These are phyloP conservation scores for Drosophila mimetica DNA, from an alignment of 2,888 invertebrate species.

Conservation along the genomic window DNA sequence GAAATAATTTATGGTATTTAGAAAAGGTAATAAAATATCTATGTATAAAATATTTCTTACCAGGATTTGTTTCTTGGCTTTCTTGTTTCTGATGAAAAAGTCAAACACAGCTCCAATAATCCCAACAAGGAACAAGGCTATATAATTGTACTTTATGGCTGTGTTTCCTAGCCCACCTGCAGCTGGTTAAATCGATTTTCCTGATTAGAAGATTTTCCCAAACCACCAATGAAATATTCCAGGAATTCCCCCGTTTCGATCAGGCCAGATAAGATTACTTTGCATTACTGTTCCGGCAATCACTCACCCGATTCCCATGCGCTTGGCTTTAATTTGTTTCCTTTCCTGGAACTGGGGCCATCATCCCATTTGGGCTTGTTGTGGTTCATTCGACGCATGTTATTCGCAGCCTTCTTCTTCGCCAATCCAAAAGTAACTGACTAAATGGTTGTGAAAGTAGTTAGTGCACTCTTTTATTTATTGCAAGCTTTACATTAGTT, in stretches of 20 bases:
- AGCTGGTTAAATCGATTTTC: not conserved
- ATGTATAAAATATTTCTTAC: not conserved
- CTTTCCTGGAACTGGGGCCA: not conserved
- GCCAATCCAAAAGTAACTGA: not conserved
- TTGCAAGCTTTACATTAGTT: not conserved
- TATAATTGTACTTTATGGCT: not conserved
- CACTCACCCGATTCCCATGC: constrained; percentile 6
- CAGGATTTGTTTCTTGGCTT: not conserved
- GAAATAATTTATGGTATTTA: not conserved
- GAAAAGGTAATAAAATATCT: no score
- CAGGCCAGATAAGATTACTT: constrained; percentile 5
- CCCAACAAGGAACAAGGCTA: constrained; percentile 1
- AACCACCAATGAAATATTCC: not conserved
- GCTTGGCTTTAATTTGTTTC: not conserved
- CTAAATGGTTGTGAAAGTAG: not conserved
- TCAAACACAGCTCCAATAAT: not conserved
- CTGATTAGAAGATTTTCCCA: not conserved
- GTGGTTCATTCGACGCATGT: constrained; percentile 8
- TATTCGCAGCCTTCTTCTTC: not conserved
- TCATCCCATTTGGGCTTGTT: constrained; percentile 1
- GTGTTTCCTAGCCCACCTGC: not conserved
- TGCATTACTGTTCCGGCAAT: not conserved
- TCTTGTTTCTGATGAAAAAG: constrained; percentile 5
- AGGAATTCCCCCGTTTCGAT: not conserved
- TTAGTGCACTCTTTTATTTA: no score